Base-by-base conservation (phyloP, 2,797 vertebrate genomes). In the Semaprochilodus insignis region DNA sequence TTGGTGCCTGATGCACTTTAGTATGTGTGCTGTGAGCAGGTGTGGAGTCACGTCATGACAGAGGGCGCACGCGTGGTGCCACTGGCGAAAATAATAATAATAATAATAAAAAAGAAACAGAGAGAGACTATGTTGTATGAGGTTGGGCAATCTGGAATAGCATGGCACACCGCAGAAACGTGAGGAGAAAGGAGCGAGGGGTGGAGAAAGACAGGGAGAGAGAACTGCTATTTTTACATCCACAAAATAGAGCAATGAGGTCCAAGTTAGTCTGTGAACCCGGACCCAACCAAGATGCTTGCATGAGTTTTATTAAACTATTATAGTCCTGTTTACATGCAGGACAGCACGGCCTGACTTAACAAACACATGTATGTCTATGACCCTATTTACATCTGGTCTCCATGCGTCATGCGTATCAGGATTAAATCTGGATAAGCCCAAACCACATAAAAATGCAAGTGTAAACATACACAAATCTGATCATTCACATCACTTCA, bases 1-100 rank as follows among this genome's bases (percentile, higher is more conserved):
- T 90, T 89, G 91, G 93, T 94, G 93, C 89, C 88, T 86, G 91
- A 93, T 90, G 80, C 86, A 91, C 88, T 94, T 94, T 93, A 94
- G 90, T 90, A 91, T 3, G 86, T 88, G 92, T 93, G 90, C 89
- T 81, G 72, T 72, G 88, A 90, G 34, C 81, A 85, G 65, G 87
- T 88, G 86, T 54, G 79, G 66, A 89, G 91, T 90, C 88, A 88
- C 88, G 88, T 91, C 91, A 92, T 84, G 91, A 92, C 92, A 85
- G 71, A 60, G 62, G 63, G n/a, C 71, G 10, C 80, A 66, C 71
- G 71, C 66, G 62, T 65, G 19, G n/a, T 44, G 60, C 44, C 34
- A 51, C 17, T 48, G 4, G 69, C 16, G 48, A 16, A 54, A 72
- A 17, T 25, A 17, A 52, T n/a, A 36, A 48, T 10, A 48, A 48